phyloP scores from a whole-genome alignment of 2,113 vertebrate species.

The Panurus biarmicus region DNA sequence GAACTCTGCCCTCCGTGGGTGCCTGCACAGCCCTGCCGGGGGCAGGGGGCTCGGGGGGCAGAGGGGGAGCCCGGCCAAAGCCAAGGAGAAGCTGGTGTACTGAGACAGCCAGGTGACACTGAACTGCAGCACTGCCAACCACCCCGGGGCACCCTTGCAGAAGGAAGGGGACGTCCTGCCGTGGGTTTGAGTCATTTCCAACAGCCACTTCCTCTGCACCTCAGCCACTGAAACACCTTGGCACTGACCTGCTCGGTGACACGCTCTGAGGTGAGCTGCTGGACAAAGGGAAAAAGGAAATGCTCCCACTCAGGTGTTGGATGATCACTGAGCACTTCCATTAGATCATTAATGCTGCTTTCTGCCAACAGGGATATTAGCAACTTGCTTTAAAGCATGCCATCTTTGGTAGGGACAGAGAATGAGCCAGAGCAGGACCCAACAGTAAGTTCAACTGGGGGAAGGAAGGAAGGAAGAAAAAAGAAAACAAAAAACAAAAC shows the following conservation, averaged over 20 bases:
- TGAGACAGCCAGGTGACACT: rapidly evolving
- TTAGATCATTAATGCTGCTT: background rate
- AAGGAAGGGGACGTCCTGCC: background rate
- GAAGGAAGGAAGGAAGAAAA: background rate
- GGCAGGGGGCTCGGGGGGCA: background rate
- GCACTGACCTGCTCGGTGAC: background rate
- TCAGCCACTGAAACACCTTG: background rate
- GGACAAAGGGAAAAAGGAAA: background rate
- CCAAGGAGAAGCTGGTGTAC: rapidly evolving
- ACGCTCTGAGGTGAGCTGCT: background rate
- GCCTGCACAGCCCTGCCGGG: background rate
- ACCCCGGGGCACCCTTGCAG: background rate
- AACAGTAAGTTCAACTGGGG: rapidly evolving
- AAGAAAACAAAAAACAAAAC: background rate
- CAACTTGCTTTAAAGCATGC: background rate
- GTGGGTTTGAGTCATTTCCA: background rate
- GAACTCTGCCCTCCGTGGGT: background rate
- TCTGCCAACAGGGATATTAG: background rate
- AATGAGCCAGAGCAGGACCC: background rate
- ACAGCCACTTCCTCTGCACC: background rate
- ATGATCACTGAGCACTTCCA: background rate
- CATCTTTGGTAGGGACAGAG: rapidly evolving
- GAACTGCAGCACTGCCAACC: background rate
- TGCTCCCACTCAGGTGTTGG: background rate
- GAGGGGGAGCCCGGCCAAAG: background rate